Percentiles rank a stretch among this genome's conserved stretches.
These are phyloP conservation scores for Hippocampus kuda DNA, from an alignment of 2,797 vertebrate species.

Conservation along the genomic window DNA sequence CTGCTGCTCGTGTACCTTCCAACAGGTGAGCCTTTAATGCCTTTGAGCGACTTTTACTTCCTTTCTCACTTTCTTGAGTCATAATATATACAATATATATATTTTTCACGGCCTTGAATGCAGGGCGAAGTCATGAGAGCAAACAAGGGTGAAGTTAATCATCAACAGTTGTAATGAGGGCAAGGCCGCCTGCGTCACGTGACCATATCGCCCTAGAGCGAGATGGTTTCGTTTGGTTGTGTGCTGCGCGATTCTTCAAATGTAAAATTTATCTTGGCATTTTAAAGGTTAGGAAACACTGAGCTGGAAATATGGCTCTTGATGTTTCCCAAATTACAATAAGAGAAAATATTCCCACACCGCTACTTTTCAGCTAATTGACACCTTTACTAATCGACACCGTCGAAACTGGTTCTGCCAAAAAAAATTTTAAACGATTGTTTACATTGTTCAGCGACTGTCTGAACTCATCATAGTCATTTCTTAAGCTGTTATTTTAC, in stretches of 20 bases:
- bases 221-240: no score
- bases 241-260: no score
- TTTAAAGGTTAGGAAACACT: no score
- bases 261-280: no score
- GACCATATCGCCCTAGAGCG: no score
- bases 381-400: background rate
- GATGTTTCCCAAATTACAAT: no score
- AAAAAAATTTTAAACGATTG: background rate
- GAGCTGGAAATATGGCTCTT: no score
- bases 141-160: slow-evolving; percentile 53
- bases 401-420: background rate
- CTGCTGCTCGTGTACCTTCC: slow-evolving; percentile 52
- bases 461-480: background rate
- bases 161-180: slow-evolving; percentile 54
- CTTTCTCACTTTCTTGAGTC: background rate
- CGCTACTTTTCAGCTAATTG: background rate
- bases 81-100: background rate
- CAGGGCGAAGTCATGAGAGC: background rate
- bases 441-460: background rate
- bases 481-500: background rate
- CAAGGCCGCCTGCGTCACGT: slow-evolving; percentile 51
- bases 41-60: background rate
- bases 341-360: no score
- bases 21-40: slow-evolving; percentile 46
- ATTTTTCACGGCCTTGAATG: fast-evolving